These are phyloP conservation scores for Setipinna tenuifilis DNA, from an alignment of 2,797 vertebrate genomes.

Conservation along the genomic window DNA sequence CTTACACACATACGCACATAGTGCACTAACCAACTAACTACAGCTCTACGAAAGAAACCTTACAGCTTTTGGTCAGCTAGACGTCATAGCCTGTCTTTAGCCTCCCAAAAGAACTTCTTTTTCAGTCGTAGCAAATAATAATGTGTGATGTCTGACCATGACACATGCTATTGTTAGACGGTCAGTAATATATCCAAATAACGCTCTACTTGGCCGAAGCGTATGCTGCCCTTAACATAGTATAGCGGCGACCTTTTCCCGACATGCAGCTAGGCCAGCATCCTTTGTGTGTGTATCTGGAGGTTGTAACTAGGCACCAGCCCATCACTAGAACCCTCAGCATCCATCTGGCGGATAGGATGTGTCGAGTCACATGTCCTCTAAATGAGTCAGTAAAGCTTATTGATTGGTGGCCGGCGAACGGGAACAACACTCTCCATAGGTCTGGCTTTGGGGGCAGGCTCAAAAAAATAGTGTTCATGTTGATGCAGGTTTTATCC, in stretches of 20 bases:
- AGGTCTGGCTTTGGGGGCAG: neutral
- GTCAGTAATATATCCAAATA: neutral
- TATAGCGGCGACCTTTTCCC: neutral
- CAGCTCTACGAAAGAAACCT: neutral
- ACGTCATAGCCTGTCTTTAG: neutral
- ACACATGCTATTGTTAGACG: neutral
- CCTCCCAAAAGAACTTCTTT: neutral
- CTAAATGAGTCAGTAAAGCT: neutral
- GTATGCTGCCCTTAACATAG: neutral
- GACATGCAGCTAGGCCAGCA: slow-evolving; percentile 4
- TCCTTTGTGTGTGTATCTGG: slow-evolving; percentile 6
- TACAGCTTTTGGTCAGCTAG: neutral
- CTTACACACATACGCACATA: neutral
- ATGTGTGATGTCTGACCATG: neutral
- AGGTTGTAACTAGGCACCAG: slow-evolving; percentile 14
- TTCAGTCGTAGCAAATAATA: neutral
- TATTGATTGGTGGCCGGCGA: neutral
- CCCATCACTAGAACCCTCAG: neutral
- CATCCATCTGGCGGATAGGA: neutral
- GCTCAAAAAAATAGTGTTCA: neutral
- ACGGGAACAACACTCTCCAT: neutral
- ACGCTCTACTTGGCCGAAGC: neutral
- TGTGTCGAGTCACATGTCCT: neutral
- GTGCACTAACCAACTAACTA: neutral
- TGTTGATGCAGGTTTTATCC: neutral